Percentiles rank a stretch among this genome's conserved stretches.
phyloP scores from a whole-genome alignment of 2,888 invertebrate species.

The Epinotia nisella region DNA sequence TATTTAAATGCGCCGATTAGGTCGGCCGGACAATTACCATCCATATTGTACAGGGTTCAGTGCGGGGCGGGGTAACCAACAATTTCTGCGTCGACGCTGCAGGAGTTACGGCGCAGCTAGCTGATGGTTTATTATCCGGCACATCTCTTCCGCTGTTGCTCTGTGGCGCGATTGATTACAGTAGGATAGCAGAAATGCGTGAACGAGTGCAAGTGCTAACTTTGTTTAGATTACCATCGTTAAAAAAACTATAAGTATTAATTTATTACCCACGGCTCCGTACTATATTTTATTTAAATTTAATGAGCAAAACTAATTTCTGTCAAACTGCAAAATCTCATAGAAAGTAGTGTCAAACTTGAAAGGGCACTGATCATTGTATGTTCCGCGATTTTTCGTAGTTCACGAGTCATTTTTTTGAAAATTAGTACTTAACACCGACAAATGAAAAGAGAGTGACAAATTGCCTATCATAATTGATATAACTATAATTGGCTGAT shows the following conservation, averaged over 20 bases:
- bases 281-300: not conserved
- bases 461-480: not conserved
- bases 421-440: not conserved
- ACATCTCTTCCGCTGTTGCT: constrained; percentile 77
- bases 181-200: constrained; percentile 3
- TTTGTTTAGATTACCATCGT: not conserved
- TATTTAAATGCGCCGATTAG: constrained; percentile 72
- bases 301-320: no score
- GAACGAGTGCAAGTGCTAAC: not conserved
- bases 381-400: no score
- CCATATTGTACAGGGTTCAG: constrained; percentile 66
- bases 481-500: no score
- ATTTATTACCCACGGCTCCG: not conserved
- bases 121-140: constrained; percentile 81
- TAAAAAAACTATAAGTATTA: not conserved
- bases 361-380: no score
- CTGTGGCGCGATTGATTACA: constrained; percentile 35
- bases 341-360: no score
- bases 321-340: no score
- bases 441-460: not conserved
- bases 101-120: constrained; percentile 77
- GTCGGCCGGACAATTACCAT: constrained; percentile 70
- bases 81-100: constrained; percentile 78
- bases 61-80: constrained; percentile 68
- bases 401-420: no score